Conservation (phyloP, 2,113 vertebrate species). For the Odocoileus hemionus region DNA sequence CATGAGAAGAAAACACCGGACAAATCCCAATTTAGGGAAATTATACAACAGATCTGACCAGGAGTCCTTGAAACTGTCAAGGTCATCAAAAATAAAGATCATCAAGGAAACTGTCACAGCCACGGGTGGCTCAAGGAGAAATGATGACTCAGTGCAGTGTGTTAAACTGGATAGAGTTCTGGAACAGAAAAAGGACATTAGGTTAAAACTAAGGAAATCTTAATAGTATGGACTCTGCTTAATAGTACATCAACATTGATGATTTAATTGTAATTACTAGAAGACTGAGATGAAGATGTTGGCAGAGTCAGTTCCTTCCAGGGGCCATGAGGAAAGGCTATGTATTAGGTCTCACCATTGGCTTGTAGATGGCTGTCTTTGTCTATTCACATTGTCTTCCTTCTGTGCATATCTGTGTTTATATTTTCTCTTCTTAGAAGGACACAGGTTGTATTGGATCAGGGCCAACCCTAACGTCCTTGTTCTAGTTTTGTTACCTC, state of each 20-base stretch:
- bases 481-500: background rate
- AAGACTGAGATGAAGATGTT: background rate
- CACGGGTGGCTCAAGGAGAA: background rate
- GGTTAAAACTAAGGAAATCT: background rate
- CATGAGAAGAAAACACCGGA: background rate
- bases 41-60: background rate
- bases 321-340: background rate
- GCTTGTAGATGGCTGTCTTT: background rate
- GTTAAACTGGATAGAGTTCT: background rate
- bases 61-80: background rate
- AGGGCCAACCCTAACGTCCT: too few relatives aligned
- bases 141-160: background rate
- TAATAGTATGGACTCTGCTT: background rate
- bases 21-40: background rate
- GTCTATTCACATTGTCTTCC: background rate
- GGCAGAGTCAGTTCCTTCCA: background rate
- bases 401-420: background rate
- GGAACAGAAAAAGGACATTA: background rate
- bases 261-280: background rate
- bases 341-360: background rate
- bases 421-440: background rate
- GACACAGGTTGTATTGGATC: background rate
- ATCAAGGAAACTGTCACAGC: background rate
- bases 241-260: background rate
- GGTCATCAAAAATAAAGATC: background rate